Percentiles rank a stretch among this genome's conserved stretches.
These are phyloP conservation scores for Drosophila micromelanica DNA, from an alignment of 1,140 invertebrate species.

Conservation along the genomic window DNA sequence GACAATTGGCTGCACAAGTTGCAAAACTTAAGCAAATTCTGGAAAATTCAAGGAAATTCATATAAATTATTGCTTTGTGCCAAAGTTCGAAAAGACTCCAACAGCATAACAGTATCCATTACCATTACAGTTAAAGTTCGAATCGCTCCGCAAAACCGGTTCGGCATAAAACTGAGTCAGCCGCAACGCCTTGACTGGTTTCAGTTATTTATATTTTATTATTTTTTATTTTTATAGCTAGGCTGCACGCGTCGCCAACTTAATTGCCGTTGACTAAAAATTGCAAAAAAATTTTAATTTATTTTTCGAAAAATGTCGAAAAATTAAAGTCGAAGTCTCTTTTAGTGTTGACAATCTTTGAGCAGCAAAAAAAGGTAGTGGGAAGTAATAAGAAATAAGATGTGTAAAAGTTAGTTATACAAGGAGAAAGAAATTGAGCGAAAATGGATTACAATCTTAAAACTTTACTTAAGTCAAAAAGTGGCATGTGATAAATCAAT, in stretches of 20 bases:
- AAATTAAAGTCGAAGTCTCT: not conserved
- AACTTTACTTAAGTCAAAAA: no score
- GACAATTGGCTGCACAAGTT: conserved; percentile 30
- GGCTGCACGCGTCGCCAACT: conserved; percentile 71
- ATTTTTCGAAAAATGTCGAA: conserved; percentile 15
- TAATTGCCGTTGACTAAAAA: conserved; percentile 74
- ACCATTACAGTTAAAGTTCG: conserved; percentile 17
- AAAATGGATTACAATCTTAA: no score
- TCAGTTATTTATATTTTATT: conserved; percentile 23
- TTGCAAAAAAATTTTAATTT: conserved; percentile 61
- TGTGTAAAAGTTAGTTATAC: no score
- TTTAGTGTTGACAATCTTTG: not conserved
- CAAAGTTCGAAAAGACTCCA: not conserved
- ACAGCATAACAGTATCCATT: not conserved
- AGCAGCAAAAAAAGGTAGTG: not conserved
- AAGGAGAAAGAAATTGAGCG: no score
- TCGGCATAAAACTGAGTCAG: conserved; percentile 23
- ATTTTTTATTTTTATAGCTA: conserved; percentile 66
- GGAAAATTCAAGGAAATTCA: not conserved
- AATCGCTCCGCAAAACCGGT: conserved; percentile 10
- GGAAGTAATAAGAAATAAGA: no score
- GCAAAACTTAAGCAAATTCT: not conserved
- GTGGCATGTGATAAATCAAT: no score
- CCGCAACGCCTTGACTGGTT: not conserved
- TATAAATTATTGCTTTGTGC: not conserved